phyloP scores from a whole-genome alignment of 2,113 vertebrate species.

The Chionomys nivalis region DNA sequence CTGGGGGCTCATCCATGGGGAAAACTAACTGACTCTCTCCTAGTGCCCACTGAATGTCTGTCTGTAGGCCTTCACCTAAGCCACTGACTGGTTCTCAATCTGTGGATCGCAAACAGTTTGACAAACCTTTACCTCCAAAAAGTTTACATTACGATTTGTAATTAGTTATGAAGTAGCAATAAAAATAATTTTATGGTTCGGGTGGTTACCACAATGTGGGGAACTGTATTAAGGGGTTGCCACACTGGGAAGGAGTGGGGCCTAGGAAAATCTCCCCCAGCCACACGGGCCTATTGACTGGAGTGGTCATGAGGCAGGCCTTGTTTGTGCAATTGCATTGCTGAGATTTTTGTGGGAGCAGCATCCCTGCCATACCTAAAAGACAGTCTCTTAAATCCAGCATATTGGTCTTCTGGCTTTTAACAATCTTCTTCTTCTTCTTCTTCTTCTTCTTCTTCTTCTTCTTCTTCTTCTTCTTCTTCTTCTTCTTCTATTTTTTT shows the following conservation, averaged over 20 bases:
- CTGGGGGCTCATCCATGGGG: background rate
- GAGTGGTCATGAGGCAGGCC: background rate
- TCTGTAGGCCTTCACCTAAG: too few relatives aligned
- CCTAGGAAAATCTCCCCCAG: background rate
- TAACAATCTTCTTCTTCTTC: background rate
- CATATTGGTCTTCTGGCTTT: background rate
- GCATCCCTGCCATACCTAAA: background rate
- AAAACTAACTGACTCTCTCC: background rate
- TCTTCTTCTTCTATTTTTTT: too few relatives aligned
- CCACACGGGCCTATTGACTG: background rate
- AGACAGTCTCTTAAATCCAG: background rate
- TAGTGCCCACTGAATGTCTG: too few relatives aligned
- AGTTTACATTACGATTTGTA: background rate
- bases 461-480: too few relatives aligned
- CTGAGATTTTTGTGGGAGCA: background rate
- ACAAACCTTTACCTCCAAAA: background rate
- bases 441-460: too few relatives aligned
- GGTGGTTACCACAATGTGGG: background rate
- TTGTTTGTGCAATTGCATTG: background rate
- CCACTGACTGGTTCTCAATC: too few relatives aligned
- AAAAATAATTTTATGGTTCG: background rate
- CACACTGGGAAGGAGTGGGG: background rate
- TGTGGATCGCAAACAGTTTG: background rate
- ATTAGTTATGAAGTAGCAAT: background rate
- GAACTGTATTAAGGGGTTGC: background rate